These are phyloP conservation scores for Tillus elongatus DNA, from an alignment of 2,888 invertebrate species.

Conservation along the genomic window DNA sequence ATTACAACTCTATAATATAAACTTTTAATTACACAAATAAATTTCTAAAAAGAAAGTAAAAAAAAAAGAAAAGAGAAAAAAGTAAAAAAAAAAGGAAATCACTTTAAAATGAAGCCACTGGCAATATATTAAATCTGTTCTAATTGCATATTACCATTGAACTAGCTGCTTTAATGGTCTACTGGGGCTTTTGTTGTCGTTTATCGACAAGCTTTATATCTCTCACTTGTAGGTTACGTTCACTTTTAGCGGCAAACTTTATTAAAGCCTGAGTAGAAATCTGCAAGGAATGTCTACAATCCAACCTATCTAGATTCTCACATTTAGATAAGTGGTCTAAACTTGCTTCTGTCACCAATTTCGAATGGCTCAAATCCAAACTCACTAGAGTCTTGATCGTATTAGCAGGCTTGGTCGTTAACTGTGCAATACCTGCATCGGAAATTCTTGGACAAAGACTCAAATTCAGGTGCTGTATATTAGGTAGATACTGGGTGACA, in stretches of 20 bases:
- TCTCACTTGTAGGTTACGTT: conserved; percentile 68
- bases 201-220: conserved; percentile 68
- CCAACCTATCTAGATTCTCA: conserved; percentile 61
- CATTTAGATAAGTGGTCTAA: conserved; percentile 73
- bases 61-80: neutral
- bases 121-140: too few relatives aligned
- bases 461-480: conserved; percentile 67
- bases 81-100: too few relatives aligned
- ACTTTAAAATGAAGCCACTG: too few relatives aligned
- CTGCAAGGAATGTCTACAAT: conserved; percentile 70
- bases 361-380: conserved; percentile 74
- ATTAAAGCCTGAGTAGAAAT: conserved; percentile 75
- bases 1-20: neutral
- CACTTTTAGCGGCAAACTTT: conserved; percentile 73
- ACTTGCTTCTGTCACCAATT: conserved; percentile 70
- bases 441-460: conserved; percentile 81
- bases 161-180: too few relatives aligned
- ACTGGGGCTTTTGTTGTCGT: conserved; percentile 30
- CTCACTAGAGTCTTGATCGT: conserved; percentile 60
- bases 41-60: neutral
- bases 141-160: too few relatives aligned
- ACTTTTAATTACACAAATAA: neutral
- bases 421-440: conserved; percentile 82
- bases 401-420: conserved; percentile 65
- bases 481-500: conserved; percentile 66